phyloP scores from a whole-genome alignment of 2,113 vertebrate genomes.

The Tamias sibiricus region DNA sequence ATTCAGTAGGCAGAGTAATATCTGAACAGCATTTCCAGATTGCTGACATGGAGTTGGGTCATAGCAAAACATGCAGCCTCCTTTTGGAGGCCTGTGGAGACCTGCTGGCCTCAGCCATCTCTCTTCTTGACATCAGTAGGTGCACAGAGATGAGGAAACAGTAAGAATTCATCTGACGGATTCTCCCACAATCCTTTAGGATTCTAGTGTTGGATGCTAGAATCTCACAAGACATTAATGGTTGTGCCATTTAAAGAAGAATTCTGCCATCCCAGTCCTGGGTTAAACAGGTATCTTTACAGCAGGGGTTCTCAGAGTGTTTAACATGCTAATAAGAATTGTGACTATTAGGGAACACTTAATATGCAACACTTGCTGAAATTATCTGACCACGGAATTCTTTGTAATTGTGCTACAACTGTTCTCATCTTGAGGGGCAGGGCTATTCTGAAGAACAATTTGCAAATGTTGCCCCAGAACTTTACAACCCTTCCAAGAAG shows the following conservation, averaged over 20 bases:
- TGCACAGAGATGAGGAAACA: not conserved
- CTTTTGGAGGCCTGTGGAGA: not conserved
- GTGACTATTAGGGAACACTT: not conserved
- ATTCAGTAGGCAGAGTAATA: not conserved
- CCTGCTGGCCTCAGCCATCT: not conserved
- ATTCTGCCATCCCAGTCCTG: not conserved
- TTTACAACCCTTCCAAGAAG: slow-evolving; percentile 9
- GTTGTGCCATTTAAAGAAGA: not conserved
- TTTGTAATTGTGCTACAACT: slow-evolving; percentile 26
- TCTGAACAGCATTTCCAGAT: not conserved
- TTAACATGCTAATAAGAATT: slow-evolving; percentile 2
- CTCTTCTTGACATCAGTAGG: not conserved
- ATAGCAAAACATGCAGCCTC: not conserved
- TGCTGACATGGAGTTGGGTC: not conserved
- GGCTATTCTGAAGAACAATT: slow-evolving; percentile 23
- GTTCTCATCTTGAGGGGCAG: not conserved
- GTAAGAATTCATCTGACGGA: not conserved
- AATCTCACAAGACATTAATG: slow-evolving; percentile 38
- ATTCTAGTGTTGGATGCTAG: not conserved
- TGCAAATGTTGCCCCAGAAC: not conserved
- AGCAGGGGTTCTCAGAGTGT: not conserved
- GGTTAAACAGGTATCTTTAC: not conserved
- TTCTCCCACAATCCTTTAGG: not conserved
- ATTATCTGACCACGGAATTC: not conserved
- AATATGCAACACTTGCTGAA: not conserved